Percentiles rank a stretch among this genome's conserved stretches.
phyloP scores from a whole-genome alignment of 2,888 invertebrate genomes.

The Eutolmus rufibarbis region DNA sequence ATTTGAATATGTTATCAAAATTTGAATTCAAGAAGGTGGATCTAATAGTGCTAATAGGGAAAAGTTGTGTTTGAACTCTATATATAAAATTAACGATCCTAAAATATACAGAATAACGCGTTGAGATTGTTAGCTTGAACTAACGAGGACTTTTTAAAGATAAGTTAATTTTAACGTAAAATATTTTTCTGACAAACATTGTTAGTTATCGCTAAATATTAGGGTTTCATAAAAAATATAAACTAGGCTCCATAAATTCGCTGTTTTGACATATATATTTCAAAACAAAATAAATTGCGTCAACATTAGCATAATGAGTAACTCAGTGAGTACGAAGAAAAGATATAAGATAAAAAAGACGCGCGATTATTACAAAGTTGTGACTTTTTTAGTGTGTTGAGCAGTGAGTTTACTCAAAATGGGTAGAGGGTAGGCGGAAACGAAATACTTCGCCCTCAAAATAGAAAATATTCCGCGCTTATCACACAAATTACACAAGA shows the following conservation, averaged over 20 bases:
- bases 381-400: not conserved
- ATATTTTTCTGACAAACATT: not conserved
- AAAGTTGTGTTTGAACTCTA: no score
- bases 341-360: not conserved
- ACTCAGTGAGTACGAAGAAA: not conserved
- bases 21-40: no score
- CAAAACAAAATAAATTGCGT: not conserved
- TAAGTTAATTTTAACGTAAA: not conserved
- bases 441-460: not conserved
- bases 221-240: not conserved
- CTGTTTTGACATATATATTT: not conserved
- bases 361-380: not conserved
- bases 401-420: not conserved
- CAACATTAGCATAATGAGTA: not conserved
- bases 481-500: not conserved
- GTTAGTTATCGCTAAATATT: not conserved
- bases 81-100: no score
- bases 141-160: not conserved
- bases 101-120: not conserved
- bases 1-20: no score
- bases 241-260: not conserved
- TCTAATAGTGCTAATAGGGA: no score
- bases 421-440: not conserved
- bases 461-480: not conserved
- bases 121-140: not conserved